Conservation (phyloP, 2,888 invertebrate species). For the Andrena dorsata region DNA sequence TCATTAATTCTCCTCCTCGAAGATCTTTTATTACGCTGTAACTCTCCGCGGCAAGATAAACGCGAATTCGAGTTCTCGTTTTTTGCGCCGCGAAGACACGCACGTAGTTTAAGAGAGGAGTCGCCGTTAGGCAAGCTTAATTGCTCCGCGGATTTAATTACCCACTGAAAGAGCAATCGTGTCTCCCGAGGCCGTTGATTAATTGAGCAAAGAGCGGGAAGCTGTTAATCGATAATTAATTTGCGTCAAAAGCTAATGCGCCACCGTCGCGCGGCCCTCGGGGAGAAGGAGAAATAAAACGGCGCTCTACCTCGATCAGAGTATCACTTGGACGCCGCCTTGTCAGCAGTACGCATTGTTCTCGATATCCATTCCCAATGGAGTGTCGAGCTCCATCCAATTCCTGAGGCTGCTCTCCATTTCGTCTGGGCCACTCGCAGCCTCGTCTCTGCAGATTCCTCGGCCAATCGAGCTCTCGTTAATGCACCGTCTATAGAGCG, state of each 20-base stretch:
- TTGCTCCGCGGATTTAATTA: constrained; percentile 59
- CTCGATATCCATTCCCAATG: constrained; percentile 60
- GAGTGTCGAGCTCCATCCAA: constrained; percentile 58
- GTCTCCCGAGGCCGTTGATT: constrained; percentile 46
- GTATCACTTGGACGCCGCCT: constrained; percentile 49
- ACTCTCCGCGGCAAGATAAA: constrained; percentile 10
- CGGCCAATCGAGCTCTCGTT: constrained; percentile 52
- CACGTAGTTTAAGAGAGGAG: constrained; percentile 30
- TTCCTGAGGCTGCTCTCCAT: constrained; percentile 31
- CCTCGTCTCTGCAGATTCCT: constrained; percentile 33
- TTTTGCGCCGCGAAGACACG: constrained; percentile 12
- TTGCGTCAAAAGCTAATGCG: constrained; percentile 54
- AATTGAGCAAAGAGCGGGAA: constrained; percentile 46
- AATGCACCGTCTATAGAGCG: constrained; percentile 32
- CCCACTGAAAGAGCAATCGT: constrained; percentile 44
- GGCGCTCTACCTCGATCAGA: constrained; percentile 16
- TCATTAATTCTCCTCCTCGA: constrained; percentile 34
- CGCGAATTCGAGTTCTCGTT: background rate
- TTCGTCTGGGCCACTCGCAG: constrained; percentile 28
- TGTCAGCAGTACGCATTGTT: constrained; percentile 61
- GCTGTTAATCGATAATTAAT: constrained; percentile 62
- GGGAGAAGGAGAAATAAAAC: constrained; percentile 42
- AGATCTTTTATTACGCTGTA: constrained; percentile 39
- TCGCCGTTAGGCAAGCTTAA: constrained; percentile 49
- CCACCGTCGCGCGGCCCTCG: background rate